Conservation (phyloP, 2,113 vertebrate species). For the Fregata magnificens region DNA sequence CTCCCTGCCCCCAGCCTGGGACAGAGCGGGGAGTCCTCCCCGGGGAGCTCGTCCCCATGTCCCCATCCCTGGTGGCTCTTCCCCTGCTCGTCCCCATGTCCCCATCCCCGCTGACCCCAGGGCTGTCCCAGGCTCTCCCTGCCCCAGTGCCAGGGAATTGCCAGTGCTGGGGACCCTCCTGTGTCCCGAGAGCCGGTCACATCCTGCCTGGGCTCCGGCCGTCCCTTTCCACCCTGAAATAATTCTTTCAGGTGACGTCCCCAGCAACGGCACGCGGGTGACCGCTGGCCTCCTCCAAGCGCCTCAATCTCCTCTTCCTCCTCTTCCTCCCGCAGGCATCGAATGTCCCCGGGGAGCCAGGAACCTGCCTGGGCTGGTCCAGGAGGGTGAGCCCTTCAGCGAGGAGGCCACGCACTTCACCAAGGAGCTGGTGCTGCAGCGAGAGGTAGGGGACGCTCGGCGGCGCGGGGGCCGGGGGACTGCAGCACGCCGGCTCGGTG, state of each 20-base stretch:
- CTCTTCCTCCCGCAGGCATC: constrained; percentile 79
- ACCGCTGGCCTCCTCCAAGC: too few species aligned
- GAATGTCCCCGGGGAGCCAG: constrained; percentile 93
- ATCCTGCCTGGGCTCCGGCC: accelerated
- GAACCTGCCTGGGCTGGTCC: constrained; percentile 83
- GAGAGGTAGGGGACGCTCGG: constrained; percentile 82
- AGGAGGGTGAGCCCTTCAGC: constrained; percentile 94
- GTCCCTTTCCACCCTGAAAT: not conserved
- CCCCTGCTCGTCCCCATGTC: accelerated
- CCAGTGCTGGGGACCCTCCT: not conserved
- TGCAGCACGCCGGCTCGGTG: not conserved
- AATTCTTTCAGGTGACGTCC: not conserved
- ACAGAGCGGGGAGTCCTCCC: not conserved
- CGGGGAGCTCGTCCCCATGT: not conserved
- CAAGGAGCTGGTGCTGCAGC: constrained; percentile 94
- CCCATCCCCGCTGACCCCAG: not conserved
- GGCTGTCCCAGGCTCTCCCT: not conserved
- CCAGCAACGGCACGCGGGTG: not conserved
- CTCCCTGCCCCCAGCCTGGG: not conserved
- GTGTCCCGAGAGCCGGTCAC: not conserved
- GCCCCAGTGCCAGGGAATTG: not conserved
- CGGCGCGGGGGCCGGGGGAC: not conserved
- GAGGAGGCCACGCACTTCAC: constrained; percentile 93
- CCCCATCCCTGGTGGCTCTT: not conserved
- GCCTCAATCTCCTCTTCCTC: not conserved